Evolutionary conservation across 2,113 vertebrate genomes (phyloP).

Genomic region (Microcebus murinus): DNA sequence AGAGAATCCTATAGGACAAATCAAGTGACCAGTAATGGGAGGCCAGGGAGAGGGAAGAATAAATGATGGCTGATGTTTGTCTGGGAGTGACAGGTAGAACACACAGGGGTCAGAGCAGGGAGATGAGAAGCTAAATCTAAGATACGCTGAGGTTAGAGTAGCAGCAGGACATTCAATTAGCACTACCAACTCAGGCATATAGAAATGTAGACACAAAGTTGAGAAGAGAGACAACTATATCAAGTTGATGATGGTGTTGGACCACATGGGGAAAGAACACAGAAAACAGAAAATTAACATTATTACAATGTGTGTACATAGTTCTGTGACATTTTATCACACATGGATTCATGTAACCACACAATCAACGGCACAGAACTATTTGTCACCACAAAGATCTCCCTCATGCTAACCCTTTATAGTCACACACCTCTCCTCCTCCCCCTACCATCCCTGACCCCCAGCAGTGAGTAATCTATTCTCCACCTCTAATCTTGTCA

Average conservation of each 20-base stretch:
- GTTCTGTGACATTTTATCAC: neutral
- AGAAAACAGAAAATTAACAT: rapidly evolving
- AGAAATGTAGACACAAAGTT: neutral
- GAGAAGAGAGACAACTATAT: neutral
- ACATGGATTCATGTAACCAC: neutral
- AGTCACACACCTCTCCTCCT: neutral
- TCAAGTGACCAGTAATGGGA: neutral
- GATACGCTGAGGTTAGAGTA: neutral
- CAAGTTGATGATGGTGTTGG: rapidly evolving
- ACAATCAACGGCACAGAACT: rapidly evolving
- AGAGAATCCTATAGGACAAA: neutral
- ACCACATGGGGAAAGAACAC: neutral
- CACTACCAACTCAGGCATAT: neutral
- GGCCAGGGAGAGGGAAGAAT: neutral
- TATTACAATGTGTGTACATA: rapidly evolving
- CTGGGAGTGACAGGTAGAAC: neutral
- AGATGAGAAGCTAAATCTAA: neutral
- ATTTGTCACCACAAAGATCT: neutral
- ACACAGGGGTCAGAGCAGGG: too few species aligned
- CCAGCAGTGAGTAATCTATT: neutral
- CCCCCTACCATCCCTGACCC: neutral
- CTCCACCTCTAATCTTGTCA: neutral
- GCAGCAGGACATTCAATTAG: neutral
- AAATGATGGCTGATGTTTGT: neutral
- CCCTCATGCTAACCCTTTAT: neutral